Evolutionary conservation across 2,113 vertebrate species (phyloP).

Genomic region (Megaleporinus macrocephalus): DNA sequence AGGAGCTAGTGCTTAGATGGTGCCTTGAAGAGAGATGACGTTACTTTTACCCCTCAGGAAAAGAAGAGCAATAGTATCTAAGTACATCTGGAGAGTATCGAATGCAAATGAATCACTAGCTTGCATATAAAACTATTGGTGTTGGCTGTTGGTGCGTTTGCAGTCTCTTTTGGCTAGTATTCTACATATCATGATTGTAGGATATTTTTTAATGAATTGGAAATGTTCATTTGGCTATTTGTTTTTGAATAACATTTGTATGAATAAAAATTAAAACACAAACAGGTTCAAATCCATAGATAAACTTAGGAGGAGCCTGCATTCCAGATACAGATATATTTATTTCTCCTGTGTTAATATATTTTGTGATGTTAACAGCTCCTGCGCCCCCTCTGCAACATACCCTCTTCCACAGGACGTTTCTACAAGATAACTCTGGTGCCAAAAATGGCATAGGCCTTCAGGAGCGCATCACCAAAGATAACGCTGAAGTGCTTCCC

Average conservation of each 20-base stretch:
- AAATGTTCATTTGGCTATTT: background rate
- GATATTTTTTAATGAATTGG: conserved; percentile 4
- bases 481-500: conserved; percentile 18
- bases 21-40: conserved; percentile 61
- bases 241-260: too few relatives aligned
- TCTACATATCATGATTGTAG: background rate
- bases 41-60: conserved; percentile 50
- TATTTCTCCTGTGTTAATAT: background rate
- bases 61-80: conserved; percentile 30
- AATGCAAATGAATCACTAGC: conserved; percentile 38
- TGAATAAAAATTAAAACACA: too few relatives aligned
- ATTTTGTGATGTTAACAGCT: background rate
- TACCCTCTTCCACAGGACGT: background rate
- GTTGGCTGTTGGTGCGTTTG: background rate
- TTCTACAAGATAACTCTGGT: background rate
- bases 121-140: conserved; percentile 10
- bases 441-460: background rate
- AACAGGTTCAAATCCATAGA: background rate
- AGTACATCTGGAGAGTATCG: conserved; percentile 37
- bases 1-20: conserved; percentile 60
- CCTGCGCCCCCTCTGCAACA: background rate
- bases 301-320: background rate
- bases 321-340: background rate
- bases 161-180: background rate
- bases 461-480: background rate